Evolutionary conservation across 2,797 vertebrate genomes (phyloP).

Genomic region (Mormyrops boulengeri): DNA sequence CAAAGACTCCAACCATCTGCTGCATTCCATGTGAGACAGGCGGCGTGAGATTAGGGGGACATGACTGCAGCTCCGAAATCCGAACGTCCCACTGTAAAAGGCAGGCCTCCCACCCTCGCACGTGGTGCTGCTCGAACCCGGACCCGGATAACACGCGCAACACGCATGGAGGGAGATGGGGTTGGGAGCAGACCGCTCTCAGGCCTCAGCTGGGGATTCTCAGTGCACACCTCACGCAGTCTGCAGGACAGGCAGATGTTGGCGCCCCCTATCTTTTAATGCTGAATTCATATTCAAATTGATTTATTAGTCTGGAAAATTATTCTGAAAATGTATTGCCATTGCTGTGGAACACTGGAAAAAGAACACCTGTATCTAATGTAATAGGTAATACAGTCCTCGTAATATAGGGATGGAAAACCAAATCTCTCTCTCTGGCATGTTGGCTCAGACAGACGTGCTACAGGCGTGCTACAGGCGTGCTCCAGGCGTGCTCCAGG

Average conservation of each 20-base stretch:
- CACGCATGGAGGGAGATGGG: not conserved
- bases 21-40: constrained; percentile 46
- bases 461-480: not conserved
- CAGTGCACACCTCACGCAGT: not conserved
- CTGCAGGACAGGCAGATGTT: not conserved
- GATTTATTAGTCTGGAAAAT: not conserved
- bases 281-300: not conserved
- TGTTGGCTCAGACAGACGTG: not conserved
- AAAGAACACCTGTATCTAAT: not conserved
- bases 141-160: not conserved
- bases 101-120: not conserved
- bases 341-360: not conserved
- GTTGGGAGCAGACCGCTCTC: not conserved
- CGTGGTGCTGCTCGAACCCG: not conserved
- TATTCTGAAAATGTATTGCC: not conserved
- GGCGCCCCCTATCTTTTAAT: not conserved
- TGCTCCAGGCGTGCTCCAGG: not conserved
- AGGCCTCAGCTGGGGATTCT: not conserved
- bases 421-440: not conserved
- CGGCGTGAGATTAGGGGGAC: constrained; percentile 62
- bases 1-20: constrained; percentile 60
- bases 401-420: not conserved
- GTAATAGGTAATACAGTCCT: not conserved
- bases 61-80: constrained; percentile 41
- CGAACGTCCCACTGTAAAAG: not conserved